A percentile compares a stretch with the other conserved stretches of the same genome.
Evolutionary conservation across 2,113 vertebrate species (phyloP).

Genomic region (Tringa solitaria): DNA sequence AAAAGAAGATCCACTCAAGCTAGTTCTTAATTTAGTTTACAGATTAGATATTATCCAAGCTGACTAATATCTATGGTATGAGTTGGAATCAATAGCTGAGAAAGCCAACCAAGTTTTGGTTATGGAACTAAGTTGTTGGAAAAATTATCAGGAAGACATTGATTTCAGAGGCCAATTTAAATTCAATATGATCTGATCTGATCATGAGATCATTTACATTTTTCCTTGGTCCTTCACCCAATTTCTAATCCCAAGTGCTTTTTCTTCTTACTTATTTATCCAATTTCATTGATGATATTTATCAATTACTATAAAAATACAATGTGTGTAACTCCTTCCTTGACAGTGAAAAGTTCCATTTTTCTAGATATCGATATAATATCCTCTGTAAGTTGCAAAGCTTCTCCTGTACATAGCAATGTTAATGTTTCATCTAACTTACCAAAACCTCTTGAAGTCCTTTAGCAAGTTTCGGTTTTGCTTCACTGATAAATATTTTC

Average conservation of each 20-base stretch:
- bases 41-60: neutral
- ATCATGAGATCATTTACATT: neutral
- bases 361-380: neutral
- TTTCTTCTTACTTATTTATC: neutral
- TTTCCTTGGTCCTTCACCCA: neutral
- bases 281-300: neutral
- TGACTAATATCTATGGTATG: neutral
- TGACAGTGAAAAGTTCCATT: neutral
- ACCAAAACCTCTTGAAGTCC: neutral
- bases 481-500: neutral
- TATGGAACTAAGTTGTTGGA: neutral
- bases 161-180: neutral
- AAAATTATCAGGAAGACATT: neutral
- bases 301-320: neutral
- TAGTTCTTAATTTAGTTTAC: neutral
- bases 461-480: neutral
- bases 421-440: neutral
- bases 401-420: neutral
- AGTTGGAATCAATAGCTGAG: neutral
- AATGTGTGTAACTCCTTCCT: neutral
- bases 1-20: neutral
- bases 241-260: neutral
- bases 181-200: neutral
- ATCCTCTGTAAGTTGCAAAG: neutral
- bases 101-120: neutral